Evolutionary conservation across 2,797 vertebrate genomes (phyloP).

Genomic region (Alfaro cultratus): DNA sequence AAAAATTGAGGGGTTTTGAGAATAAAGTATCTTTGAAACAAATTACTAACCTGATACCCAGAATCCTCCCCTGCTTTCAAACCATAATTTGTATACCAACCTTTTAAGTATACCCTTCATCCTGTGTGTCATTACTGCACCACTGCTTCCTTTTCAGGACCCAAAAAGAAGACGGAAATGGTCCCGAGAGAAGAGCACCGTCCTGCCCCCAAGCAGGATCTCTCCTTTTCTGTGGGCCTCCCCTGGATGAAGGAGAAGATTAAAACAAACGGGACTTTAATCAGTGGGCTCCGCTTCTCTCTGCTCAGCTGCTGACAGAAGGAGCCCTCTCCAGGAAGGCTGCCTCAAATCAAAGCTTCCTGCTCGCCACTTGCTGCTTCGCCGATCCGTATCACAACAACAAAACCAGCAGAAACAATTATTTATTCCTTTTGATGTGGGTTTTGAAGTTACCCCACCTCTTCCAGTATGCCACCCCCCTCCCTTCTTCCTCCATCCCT

Average conservation of each 20-base stretch:
- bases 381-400: constrained; percentile 97
- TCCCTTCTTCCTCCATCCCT: constrained; percentile 58
- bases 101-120: constrained; percentile 8
- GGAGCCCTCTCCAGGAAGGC: constrained; percentile 92
- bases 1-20: not conserved
- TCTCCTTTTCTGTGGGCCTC: constrained; percentile 84
- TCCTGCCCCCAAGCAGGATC: constrained; percentile 77
- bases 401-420: constrained; percentile 99
- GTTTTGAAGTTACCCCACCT: constrained; percentile 86
- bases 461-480: constrained; percentile 62
- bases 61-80: constrained; percentile 15
- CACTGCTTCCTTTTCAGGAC: constrained; percentile 30
- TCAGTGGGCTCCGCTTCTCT: constrained; percentile 90
- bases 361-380: constrained; percentile 95
- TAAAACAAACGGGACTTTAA: constrained; percentile 99
- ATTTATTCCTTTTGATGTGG: constrained; percentile 99
- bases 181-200: constrained; percentile 71
- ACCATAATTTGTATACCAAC: constrained; percentile 1
- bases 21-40: constrained; percentile 10
- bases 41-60: constrained; percentile 9
- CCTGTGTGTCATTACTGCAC: constrained; percentile 37
- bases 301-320: constrained; percentile 91
- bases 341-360: constrained; percentile 95
- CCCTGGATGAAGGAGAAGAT: constrained; percentile 91
- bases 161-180: constrained; percentile 67